Base-by-base conservation (phyloP, 2,113 vertebrate species). In the Clarias gariepinus region DNA sequence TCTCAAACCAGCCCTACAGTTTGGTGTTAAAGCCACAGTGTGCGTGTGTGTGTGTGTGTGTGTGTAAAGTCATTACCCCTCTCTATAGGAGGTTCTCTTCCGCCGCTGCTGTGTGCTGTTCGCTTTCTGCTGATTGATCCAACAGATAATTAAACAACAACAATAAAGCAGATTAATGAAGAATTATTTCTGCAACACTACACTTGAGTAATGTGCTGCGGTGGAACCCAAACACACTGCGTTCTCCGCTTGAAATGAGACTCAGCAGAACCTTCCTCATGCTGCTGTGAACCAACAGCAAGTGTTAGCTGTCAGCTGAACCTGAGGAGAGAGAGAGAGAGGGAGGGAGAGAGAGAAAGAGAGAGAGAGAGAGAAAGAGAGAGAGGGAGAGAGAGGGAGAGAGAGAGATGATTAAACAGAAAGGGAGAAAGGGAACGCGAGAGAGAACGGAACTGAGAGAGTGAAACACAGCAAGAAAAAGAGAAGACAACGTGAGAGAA, bases 41-140 rank as follows among this genome's bases (percentile, higher is more conserved):
- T 57, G n/a, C 19, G 53, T 78, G 74, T 53, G 74, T 77, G 47
- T 77, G 74, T 53, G 73, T 53, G 71, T n/a, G 73, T 47, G 71
- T 47, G 71, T 47, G 71, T 76, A 16, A 85, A 86, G 82, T 85
- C 83, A 87, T 90, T 90, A 88, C 91, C 88, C 90, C 82, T n/a
- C 87, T 83, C 86, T 58, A 41, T 85, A 89, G 83, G 83, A 84
- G 86, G 19, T 82, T 74, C 82, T 83, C 12, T 28, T 60, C 58
- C 58, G 58, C 36, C 41, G 66, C 47, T 77, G 73, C 73, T 57
- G 47, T 53, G 79, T 84, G 83, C 74, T 81, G 68, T 47, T 81
- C 83, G 28, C 52, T 33, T 30, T 41, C 58, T 80, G 64, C 81
- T 81, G 78, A 80, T 85, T 85, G 82, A 89, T 85, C 85, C 84